These are phyloP conservation scores for Aramus guarauna DNA, from an alignment of 2,113 vertebrate species.

Conservation along the genomic window DNA sequence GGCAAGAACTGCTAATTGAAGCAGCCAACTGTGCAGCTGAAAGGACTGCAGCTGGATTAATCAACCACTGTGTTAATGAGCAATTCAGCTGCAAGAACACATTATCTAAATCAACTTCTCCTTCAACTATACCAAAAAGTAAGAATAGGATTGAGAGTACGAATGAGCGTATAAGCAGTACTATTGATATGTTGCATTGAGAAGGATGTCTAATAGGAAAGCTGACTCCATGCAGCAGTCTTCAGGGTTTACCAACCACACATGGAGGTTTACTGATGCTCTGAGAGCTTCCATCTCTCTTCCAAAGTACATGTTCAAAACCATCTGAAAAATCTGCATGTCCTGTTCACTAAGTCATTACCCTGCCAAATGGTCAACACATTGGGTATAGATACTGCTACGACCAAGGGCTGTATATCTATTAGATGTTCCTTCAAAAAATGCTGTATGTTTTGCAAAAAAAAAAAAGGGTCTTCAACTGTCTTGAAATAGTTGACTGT, in stretches of 20 bases:
- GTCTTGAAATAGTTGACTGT: neutral
- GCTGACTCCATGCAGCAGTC: neutral
- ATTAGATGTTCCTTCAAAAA: neutral
- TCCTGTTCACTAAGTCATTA: neutral
- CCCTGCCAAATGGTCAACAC: neutral
- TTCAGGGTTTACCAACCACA: neutral
- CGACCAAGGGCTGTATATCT: accelerated
- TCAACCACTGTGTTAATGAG: neutral
- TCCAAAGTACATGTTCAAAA: neutral
- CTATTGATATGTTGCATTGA: neutral
- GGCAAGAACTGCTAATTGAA: neutral
- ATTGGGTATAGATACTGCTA: neutral
- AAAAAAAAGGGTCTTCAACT: neutral
- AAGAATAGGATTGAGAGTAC: neutral
- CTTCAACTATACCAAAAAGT: neutral
- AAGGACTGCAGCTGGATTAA: neutral
- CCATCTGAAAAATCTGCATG: neutral
- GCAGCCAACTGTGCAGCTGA: neutral
- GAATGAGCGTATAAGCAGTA: neutral
- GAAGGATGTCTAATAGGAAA: neutral
- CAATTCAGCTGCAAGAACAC: neutral
- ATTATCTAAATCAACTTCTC: neutral
- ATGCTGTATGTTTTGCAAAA: neutral
- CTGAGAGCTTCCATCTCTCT: neutral
- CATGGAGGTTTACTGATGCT: accelerated